phyloP scores from a whole-genome alignment of 2,888 invertebrate genomes.

The Dorcus parallelipipedus region DNA sequence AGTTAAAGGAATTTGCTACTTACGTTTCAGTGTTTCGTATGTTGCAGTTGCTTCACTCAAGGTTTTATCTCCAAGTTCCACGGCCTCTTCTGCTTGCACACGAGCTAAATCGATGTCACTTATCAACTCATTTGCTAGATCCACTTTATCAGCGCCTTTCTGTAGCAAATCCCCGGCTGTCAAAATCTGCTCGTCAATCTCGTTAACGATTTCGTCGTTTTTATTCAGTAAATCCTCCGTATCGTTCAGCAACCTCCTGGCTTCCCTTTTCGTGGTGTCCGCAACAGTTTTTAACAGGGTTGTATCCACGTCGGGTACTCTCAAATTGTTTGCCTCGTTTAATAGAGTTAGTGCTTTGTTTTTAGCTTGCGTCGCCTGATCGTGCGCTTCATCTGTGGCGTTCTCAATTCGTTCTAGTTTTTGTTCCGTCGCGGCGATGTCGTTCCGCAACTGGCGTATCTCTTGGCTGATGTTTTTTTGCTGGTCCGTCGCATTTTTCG shows the following conservation, averaged over 20 bases:
- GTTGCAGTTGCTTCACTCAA: constrained; percentile 77
- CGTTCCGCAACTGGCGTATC: constrained; percentile 62
- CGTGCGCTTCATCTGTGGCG: constrained; percentile 69
- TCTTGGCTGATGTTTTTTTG: constrained; percentile 57
- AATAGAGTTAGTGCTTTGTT: constrained; percentile 78
- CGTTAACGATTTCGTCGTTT: constrained; percentile 57
- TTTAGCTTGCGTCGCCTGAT: constrained; percentile 73
- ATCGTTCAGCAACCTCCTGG: constrained; percentile 57
- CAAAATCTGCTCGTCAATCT: constrained; percentile 63
- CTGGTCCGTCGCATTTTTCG: constrained; percentile 57
- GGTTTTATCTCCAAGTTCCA: constrained; percentile 78
- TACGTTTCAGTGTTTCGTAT: constrained; percentile 68
- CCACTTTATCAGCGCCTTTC: constrained; percentile 65
- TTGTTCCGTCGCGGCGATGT: constrained; percentile 65
- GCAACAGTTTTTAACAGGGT: constrained; percentile 67
- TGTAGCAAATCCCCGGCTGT: constrained; percentile 68
- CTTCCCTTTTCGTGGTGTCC: constrained; percentile 64
- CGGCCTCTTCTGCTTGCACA: constrained; percentile 77
- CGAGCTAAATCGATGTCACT: constrained; percentile 74
- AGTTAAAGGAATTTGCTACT: constrained; percentile 19
- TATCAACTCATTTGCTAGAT: constrained; percentile 73
- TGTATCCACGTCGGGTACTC: constrained; percentile 75
- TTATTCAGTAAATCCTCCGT: constrained; percentile 54
- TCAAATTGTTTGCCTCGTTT: constrained; percentile 74
- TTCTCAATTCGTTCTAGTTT: constrained; percentile 67